Percentiles rank a stretch among this genome's conserved stretches.
Evolutionary conservation across 2,888 invertebrate genomes (phyloP).

Genomic region (Creontiades dilutus): DNA sequence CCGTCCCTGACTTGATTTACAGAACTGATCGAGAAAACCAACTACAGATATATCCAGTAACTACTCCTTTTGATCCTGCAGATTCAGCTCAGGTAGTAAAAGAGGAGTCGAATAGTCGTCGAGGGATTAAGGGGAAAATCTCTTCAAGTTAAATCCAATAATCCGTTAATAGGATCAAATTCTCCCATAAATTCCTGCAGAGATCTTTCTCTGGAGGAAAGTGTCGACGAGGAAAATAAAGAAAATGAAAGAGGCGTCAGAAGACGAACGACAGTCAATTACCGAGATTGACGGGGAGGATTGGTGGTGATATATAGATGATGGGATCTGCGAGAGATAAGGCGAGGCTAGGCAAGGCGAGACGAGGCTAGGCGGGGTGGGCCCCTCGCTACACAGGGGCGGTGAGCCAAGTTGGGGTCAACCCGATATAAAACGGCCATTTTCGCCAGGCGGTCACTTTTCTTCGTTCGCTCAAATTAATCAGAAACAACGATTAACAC

Average conservation of each 20-base stretch:
- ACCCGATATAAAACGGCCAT: neutral
- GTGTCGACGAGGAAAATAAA: neutral
- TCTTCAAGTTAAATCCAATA: no score
- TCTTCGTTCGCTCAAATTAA: neutral
- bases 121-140: no score
- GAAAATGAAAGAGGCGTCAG: neutral
- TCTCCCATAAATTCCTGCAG: no score
- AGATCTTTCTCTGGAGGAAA: no score
- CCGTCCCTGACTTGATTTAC: no score
- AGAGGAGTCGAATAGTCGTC: no score
- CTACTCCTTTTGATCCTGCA: no score
- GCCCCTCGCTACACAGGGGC: neutral
- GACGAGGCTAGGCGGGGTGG: neutral
- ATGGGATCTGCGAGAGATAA: neutral
- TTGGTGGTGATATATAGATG: neutral
- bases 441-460: neutral
- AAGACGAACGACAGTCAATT: neutral
- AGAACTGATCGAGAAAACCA: no score
- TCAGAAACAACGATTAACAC: neutral
- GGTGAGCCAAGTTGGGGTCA: neutral
- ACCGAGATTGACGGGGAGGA: neutral
- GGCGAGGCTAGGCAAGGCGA: neutral
- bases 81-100: no score
- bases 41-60: no score
- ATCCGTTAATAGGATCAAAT: no score